phyloP scores from a whole-genome alignment of 2,888 invertebrate genomes.

The Lasioglossum calceatum region DNA sequence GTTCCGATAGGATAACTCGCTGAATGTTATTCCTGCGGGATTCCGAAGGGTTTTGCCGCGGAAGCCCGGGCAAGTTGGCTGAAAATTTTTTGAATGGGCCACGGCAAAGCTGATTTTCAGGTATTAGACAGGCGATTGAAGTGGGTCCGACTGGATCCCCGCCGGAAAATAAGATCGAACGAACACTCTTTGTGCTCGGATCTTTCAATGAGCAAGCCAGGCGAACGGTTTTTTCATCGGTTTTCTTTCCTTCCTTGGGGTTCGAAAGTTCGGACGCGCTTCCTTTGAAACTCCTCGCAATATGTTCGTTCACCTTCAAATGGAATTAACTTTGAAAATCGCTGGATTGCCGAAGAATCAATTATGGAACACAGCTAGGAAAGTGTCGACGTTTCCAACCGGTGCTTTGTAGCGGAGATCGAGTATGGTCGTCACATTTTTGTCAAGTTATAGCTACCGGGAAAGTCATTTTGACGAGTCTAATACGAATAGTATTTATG shows the following conservation, averaged over 20 bases:
- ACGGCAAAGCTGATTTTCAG: slow-evolving; percentile 39
- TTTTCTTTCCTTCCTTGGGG: not conserved
- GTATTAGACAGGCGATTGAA: slow-evolving; percentile 40
- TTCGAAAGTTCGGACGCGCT: not conserved
- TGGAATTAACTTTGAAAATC: not conserved
- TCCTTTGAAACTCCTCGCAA: not conserved
- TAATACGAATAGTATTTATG: not conserved
- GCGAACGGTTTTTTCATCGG: slow-evolving; percentile 4
- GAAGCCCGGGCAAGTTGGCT: slow-evolving; percentile 33
- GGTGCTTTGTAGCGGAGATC: no score
- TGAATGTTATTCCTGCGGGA: slow-evolving; percentile 43
- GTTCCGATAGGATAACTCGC: slow-evolving; percentile 48
- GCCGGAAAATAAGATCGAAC: slow-evolving; percentile 29
- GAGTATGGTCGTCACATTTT: not conserved
- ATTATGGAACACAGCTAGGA: not conserved
- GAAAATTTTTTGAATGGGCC: slow-evolving; percentile 41
- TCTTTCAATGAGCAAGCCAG: not conserved
- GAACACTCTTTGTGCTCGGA: slow-evolving; percentile 33
- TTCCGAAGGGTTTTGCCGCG: slow-evolving; percentile 27
- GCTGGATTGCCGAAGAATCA: not conserved
- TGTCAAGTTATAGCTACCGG: not conserved
- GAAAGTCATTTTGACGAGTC: not conserved
- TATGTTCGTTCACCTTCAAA: not conserved
- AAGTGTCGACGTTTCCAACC: not conserved
- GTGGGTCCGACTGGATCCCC: slow-evolving; percentile 14